Conservation (phyloP, 2,113 vertebrate species). For the Hypocryptadius cinnamomeus region DNA sequence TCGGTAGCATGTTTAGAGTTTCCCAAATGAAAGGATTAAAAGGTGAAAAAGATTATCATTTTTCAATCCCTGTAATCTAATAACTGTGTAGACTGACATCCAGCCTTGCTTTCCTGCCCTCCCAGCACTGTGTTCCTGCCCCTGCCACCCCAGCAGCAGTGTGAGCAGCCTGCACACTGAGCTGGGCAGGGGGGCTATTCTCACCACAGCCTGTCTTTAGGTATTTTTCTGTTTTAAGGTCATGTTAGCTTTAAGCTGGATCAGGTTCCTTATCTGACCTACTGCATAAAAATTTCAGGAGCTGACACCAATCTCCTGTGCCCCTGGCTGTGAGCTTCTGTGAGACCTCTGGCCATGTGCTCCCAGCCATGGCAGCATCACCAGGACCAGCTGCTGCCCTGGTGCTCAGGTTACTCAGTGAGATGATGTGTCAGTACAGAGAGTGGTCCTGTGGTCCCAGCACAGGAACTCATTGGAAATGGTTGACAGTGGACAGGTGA, state of each 20-base stretch:
- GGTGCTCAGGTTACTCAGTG: background rate
- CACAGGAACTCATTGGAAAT: background rate
- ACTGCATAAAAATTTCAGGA: background rate
- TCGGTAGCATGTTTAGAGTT: background rate
- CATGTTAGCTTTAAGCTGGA: background rate
- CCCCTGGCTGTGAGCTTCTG: background rate
- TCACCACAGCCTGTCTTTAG: background rate
- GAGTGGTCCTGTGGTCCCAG: rapidly evolving
- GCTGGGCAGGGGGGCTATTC: background rate
- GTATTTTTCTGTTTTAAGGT: background rate
- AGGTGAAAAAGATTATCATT: background rate
- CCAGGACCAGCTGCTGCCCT: background rate
- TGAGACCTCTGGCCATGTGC: rapidly evolving
- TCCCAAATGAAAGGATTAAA: background rate
- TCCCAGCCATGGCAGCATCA: rapidly evolving
- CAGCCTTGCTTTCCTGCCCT: background rate
- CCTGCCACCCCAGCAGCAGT: background rate
- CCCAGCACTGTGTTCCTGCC: background rate
- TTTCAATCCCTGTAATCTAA: background rate
- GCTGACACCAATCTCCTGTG: background rate
- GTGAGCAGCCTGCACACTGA: background rate
- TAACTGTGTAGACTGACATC: background rate
- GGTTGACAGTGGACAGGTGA: background rate
- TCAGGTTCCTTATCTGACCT: background rate
- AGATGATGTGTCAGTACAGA: rapidly evolving